Percentiles rank a stretch among this genome's conserved stretches.
phyloP scores from a whole-genome alignment of 2,113 vertebrate species.

The Actenoides lindsayi region DNA sequence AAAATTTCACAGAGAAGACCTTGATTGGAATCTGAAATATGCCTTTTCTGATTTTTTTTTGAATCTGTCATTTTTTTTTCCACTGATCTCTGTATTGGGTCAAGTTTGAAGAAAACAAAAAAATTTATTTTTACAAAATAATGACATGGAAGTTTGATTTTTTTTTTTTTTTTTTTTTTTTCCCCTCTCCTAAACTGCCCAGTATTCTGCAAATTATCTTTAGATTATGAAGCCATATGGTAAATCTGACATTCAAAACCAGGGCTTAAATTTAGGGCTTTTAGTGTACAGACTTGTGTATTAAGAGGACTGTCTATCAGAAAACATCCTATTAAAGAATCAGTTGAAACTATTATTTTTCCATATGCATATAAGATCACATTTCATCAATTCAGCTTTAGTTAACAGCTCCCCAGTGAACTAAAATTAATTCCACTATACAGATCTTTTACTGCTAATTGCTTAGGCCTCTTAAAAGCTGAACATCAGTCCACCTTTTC shows the following conservation, averaged over 20 bases:
- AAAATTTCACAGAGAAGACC: neutral
- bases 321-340: neutral
- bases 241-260: neutral
- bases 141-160: rapidly evolving
- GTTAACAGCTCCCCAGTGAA: neutral
- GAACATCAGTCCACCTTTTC: neutral
- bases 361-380: rapidly evolving
- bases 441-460: neutral
- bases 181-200: neutral
- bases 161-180: neutral
- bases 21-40: rapidly evolving
- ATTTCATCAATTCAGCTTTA: neutral
- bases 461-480: neutral
- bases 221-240: neutral
- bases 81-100: neutral
- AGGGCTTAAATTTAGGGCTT: neutral
- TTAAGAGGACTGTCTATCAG: neutral
- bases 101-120: neutral
- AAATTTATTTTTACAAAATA: neutral
- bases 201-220: neutral
- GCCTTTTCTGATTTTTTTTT: neutral
- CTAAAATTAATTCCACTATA: neutral
- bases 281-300: neutral
- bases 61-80: neutral
- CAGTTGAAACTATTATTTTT: neutral